phyloP scores from a whole-genome alignment of 2,888 invertebrate species.

The Hipparchia sbordonii region DNA sequence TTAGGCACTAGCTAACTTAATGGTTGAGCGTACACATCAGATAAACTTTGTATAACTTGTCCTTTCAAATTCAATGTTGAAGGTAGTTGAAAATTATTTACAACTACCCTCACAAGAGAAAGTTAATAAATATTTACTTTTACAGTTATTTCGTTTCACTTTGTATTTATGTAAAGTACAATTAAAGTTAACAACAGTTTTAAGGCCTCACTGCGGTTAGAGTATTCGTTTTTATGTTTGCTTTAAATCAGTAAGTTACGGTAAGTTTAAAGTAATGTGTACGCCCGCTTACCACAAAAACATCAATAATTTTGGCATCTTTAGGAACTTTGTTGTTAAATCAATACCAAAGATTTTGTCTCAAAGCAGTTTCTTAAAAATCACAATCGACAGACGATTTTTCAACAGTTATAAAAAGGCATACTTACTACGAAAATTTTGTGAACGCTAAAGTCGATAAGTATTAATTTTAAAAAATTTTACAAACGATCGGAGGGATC shows the following conservation, averaged over 20 bases:
- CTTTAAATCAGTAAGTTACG: no score
- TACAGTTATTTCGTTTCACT: no score
- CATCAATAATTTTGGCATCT: slow-evolving; percentile 27
- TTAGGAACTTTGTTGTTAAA: slow-evolving; percentile 37
- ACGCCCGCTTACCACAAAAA: slow-evolving; percentile 23
- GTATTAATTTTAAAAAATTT: no score
- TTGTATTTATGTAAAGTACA: no score
- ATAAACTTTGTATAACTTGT: not conserved
- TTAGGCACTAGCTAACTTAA: slow-evolving; percentile 31
- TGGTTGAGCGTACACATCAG: slow-evolving; percentile 17
- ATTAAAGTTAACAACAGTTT: no score
- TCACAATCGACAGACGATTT: not conserved
- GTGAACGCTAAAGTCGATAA: not conserved
- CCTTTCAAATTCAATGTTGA: no score
- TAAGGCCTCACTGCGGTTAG: no score
- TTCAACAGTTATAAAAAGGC: slow-evolving; percentile 2
- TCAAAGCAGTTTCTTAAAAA: not conserved
- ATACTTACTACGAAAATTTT: not conserved
- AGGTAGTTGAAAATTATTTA: no score
- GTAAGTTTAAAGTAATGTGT: slow-evolving; percentile 6
- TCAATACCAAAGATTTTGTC: slow-evolving; percentile 26
- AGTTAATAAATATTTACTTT: not conserved
- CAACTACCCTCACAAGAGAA: not conserved
- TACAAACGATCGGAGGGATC: no score
- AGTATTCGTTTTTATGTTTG: no score